Base-by-base conservation (phyloP, 2,797 vertebrate genomes). In the Xyrichtys novacula region DNA sequence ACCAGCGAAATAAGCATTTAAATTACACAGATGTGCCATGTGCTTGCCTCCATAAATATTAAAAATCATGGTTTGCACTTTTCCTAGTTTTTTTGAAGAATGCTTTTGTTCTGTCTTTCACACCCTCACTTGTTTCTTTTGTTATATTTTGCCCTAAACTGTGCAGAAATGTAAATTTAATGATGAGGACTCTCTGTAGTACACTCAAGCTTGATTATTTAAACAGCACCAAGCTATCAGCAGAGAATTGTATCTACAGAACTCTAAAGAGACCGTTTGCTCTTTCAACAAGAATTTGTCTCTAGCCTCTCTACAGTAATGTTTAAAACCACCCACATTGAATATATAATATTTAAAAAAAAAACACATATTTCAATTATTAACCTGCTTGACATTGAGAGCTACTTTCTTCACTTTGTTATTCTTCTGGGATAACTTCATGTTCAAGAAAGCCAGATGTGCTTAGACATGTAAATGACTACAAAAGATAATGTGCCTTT, bases 201-300 rank as follows among this genome's bases (percentile, higher is more conserved):
- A 38, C 52, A 53, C 62, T 58, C 53, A 36, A 32, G 56, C 63
- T 64, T 71, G 59, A 83, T 80, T 69, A 76, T 78, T 80, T 74
- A 77, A 82, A 74, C 39, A 48, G 38, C 58, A 44, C 17, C 32
- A 62, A 69, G 80, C 63, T 50, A 77, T 80, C 49, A 81, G 58
- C 23, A 34, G 31, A 76, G 31, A 72, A 62, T 44, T 50, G 39
- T 67, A 31, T 73, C 40, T 22, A 23, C 25, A 31, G 22, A 64
- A 60, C 59, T 43, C 50, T 68, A 26, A 58, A 57, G 47, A 71
- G 50, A 77, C 40, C 7, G 8, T 63, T 75, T 12, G 8, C 19
- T 55, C 39, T 77, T 52, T 76, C 55, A 68, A 65, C 72, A 46
- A 43, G 17, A 59, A 25, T 16, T 59, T 59, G 55, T 58, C 15